Evolutionary conservation across 2,113 vertebrate species (phyloP).

Genomic region (Pterocles burchelli): DNA sequence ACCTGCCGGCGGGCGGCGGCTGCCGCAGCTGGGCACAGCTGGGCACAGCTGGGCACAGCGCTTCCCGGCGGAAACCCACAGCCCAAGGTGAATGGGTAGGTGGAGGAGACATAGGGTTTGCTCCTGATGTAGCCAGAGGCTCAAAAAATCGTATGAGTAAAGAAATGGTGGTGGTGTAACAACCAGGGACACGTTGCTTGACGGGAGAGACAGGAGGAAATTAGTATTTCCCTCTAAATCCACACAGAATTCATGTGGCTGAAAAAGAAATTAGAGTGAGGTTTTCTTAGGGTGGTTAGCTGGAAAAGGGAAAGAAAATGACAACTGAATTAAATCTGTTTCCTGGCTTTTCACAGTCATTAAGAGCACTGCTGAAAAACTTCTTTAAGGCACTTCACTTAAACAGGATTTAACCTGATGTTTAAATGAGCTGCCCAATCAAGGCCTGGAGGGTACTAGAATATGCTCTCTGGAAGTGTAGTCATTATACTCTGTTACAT

Average conservation of each 20-base stretch:
- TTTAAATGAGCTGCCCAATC: constrained; percentile 37
- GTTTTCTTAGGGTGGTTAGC: not conserved
- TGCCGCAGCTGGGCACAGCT: not conserved
- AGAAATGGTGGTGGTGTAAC: fast-evolving
- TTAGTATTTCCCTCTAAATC: fast-evolving
- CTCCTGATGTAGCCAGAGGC: not conserved
- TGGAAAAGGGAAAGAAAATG: not conserved
- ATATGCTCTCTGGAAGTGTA: constrained; percentile 10
- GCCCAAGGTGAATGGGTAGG: not conserved
- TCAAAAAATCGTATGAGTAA: too few relatives aligned
- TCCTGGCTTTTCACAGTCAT: not conserved
- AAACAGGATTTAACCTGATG: constrained; percentile 41
- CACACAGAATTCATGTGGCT: fast-evolving
- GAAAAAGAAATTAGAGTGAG: fast-evolving
- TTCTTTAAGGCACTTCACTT: not conserved
- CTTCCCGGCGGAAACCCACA: too few relatives aligned
- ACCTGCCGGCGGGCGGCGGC: constrained; percentile 59
- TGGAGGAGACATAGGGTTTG: fast-evolving
- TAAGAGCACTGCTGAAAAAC: not conserved
- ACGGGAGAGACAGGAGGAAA: too few relatives aligned
- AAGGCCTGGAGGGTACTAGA: constrained; percentile 7
- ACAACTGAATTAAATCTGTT: not conserved
- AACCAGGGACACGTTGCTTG: fast-evolving
- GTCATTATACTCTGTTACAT: not conserved
- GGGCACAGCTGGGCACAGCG: not conserved